A percentile compares a stretch with the other conserved stretches of the same genome.
phyloP scores from a whole-genome alignment of 2,113 vertebrate species.

The Electrona antarctica region DNA sequence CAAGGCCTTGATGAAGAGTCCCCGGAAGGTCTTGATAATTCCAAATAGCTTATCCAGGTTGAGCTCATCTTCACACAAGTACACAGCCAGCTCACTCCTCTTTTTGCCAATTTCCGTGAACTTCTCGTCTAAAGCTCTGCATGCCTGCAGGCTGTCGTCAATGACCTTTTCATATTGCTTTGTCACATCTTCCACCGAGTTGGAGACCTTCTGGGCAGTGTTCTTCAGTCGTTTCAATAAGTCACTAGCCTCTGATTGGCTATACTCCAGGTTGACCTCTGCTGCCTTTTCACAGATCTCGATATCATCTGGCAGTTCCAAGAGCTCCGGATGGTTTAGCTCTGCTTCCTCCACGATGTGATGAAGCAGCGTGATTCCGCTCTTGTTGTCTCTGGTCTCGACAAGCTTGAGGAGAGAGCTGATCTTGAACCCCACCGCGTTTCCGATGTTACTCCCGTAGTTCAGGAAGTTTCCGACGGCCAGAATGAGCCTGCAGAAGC shows the following conservation, averaged over 20 bases:
- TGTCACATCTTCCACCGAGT: slow-evolving; percentile 81
- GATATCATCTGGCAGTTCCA: slow-evolving; percentile 88
- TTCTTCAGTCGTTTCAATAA: slow-evolving; percentile 87
- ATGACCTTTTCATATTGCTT: slow-evolving; percentile 79
- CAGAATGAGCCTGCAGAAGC: slow-evolving; percentile 92
- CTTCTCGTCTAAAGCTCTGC: slow-evolving; percentile 73
- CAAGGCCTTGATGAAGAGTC: slow-evolving; percentile 86
- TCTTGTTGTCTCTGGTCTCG: slow-evolving; percentile 96
- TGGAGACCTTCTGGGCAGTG: slow-evolving; percentile 76
- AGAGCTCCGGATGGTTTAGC: slow-evolving; percentile 85
- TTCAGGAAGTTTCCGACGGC: slow-evolving; percentile 97
- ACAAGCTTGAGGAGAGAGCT: slow-evolving; percentile 93
- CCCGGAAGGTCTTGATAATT: slow-evolving; percentile 89
- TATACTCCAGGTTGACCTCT: slow-evolving; percentile 87
- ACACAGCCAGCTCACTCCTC: slow-evolving; percentile 85
- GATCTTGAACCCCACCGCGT: slow-evolving; percentile 95
- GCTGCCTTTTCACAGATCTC: slow-evolving; percentile 88
- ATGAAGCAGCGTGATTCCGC: slow-evolving; percentile 92
- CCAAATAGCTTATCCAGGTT: slow-evolving; percentile 90
- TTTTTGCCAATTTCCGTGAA: slow-evolving; percentile 81
- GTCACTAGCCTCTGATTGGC: slow-evolving; percentile 79
- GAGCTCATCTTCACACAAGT: slow-evolving; percentile 91
- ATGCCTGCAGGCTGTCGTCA: slow-evolving; percentile 76
- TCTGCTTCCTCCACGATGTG: slow-evolving; percentile 96
- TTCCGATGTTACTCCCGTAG: slow-evolving; percentile 95